A percentile compares a stretch with the other conserved stretches of the same genome.
These are phyloP conservation scores for Trichoplusia ni DNA, from an alignment of 1,140 invertebrate genomes.

Conservation along the genomic window DNA sequence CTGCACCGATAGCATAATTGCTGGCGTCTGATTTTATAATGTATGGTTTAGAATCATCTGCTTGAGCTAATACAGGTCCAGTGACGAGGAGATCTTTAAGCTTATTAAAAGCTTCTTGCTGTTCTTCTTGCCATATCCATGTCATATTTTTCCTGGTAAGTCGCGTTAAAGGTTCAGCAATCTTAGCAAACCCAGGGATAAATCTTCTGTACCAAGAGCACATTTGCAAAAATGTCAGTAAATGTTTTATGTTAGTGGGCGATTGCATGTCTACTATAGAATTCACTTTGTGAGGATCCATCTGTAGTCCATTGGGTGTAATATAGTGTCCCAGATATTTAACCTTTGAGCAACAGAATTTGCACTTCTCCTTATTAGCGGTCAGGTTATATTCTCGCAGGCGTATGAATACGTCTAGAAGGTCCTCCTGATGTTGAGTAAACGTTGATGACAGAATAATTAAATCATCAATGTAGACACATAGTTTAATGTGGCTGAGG, in stretches of 20 bases:
- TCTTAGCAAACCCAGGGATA: background rate
- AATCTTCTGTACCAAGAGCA: slow-evolving; percentile 26
- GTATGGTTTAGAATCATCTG: background rate
- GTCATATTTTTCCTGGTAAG: background rate
- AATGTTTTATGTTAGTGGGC: background rate
- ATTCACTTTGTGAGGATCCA: slow-evolving; percentile 11
- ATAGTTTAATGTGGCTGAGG: slow-evolving; percentile 8
- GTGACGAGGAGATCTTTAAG: background rate
- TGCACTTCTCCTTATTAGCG: slow-evolving; percentile 29
- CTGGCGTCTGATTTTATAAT: slow-evolving; percentile 2
- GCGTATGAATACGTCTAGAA: slow-evolving; percentile 28
- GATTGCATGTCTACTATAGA: background rate
- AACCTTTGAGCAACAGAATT: slow-evolving; percentile 11
- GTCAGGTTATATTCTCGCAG: slow-evolving; percentile 32
- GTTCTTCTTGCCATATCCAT: background rate
- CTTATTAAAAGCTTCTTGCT: background rate
- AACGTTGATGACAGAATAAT: slow-evolving; percentile 35
- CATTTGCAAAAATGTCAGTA: slow-evolving; percentile 1
- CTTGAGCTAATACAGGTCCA: background rate
- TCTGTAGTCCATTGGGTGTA: background rate
- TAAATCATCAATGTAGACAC: slow-evolving; percentile 40
- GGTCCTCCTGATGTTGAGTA: slow-evolving; percentile 35
- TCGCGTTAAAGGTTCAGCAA: background rate
- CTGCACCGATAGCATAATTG: slow-evolving; percentile 10
- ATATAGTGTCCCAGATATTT: slow-evolving; percentile 33